Base-by-base conservation (phyloP, 2,888 invertebrate species). In the Opisthograptis luteolata region DNA sequence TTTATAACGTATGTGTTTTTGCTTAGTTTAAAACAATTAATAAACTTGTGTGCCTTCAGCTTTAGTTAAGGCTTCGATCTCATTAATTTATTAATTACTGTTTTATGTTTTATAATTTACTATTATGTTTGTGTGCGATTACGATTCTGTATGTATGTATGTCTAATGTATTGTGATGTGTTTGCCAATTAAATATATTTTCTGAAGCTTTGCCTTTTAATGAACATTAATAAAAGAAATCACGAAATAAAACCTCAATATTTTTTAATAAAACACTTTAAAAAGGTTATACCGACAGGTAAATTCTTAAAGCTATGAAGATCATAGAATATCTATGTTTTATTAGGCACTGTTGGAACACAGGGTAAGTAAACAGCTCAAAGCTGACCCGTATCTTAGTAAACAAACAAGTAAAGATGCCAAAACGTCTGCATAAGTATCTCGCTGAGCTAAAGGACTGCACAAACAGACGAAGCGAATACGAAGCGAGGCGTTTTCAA, bases 271-370 rank as follows among this genome's bases (percentile, higher is more conserved):
- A 51, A 45, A 51, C 64, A 58, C 43, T 60, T 60, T 54, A 52
- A 62, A 62, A 52, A 45, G 14, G 36, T 44, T 70, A 84, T 84
- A 84, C 86, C 61, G 52, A 64, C 60, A 70, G 84, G 87, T 86
- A 87, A 70, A 70, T 71, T 63, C 67, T 79, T 84, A 84, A 79
- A 84, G 75, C 79, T 81, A 69, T 68, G 12, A 44, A 35, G 19
- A 43, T 39, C 37, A 49, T 32, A 43, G 10, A 30, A 28, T 15
- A 13, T 42, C 15, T 28, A 13, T 40, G 19, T 51, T 58, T 55
- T 55, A 54, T 24, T 51, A 20, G 45, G 20, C 39, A 17, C 45
- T 37, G 24, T 20, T 40, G 47, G 52, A 35, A 37, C 37, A 34
- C 22, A 31, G n/a, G 45, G 34, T 28, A 46, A 39, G 12, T 8